phyloP scores from a whole-genome alignment of 1,140 invertebrate genomes.

The Tigriopus japonicus region DNA sequence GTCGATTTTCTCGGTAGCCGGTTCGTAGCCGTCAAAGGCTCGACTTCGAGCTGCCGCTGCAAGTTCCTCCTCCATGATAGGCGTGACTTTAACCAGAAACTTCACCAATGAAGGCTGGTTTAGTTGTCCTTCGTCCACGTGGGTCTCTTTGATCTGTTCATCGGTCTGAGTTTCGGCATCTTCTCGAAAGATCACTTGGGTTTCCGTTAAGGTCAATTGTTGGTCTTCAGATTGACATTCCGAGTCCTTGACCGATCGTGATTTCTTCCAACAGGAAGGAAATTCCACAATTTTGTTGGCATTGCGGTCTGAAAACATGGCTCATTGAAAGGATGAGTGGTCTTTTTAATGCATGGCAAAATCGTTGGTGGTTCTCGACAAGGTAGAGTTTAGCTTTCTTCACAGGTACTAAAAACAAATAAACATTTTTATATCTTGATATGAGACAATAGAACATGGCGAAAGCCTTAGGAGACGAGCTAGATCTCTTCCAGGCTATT shows the following conservation, averaged over 20 bases:
- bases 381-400: background rate
- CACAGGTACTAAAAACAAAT: background rate
- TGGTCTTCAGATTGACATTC: background rate
- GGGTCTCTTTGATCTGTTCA: background rate
- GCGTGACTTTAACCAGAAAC: background rate
- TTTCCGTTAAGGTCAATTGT: background rate
- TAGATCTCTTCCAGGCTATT: too few relatives aligned
- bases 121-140: background rate
- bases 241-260: background rate
- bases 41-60: background rate
- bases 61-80: constrained; percentile 9
- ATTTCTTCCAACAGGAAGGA: background rate
- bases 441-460: too few relatives aligned
- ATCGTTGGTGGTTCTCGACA: background rate
- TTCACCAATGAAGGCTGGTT: background rate
- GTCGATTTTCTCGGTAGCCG: constrained; percentile 1
- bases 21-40: constrained; percentile 13
- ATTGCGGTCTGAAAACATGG: background rate
- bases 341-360: background rate
- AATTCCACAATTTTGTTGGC: background rate
- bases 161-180: background rate
- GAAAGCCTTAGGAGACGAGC: too few relatives aligned
- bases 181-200: background rate
- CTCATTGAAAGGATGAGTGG: background rate
- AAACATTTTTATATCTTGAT: background rate